Base-by-base conservation (phyloP, 2,113 vertebrate genomes). In the Gulo gulo region DNA sequence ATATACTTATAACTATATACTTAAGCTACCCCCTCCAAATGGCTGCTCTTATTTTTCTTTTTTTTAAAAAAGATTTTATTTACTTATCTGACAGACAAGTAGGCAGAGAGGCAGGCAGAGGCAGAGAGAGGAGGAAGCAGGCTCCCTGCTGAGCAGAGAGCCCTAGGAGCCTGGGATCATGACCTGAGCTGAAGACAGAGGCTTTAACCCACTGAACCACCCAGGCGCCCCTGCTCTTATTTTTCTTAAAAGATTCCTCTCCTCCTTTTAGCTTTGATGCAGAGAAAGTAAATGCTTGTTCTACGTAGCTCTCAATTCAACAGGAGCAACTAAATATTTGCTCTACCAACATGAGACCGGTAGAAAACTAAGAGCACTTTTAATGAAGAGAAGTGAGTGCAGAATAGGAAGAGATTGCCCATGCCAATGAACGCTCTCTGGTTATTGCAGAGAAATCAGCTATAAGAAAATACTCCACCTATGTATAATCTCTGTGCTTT, bases 251-350 rank as follows among this genome's bases (percentile, higher is more conserved):
- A 57, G 1, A 86, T 73, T 29, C 26, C 81, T 47, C 26, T 81
- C 4, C 15, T 90, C 15, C 57, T 88, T 81, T 65, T 86, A 65
- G 6, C 16, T 67, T 86, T 86, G 67, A 91, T 73, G 15, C 47
- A 76, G 36, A 86, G 21, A 39, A 86, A 85, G 50, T 6, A 85
- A 88, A 76, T 65, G 6, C 13, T 80, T 7, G 50, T 88, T 93
- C 45, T 94, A 74, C 59, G 57, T 94, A 83, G 52, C 16, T 95
- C 47, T 98, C 59, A 87, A 69, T 92, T 96, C 34, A 86, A 7
- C 83, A 92, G 34, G 47, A 93, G 42, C 24, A 88, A n/a, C n/a
- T 89, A 31, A 88, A 91, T 6, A 73, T 78, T 59, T 81, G 29
- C 67, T 95, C 13, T 74, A 39, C 15, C 34, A 94, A 85, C 34